phyloP scores from a whole-genome alignment of 2,888 invertebrate species.

The Limnephilus auricula region DNA sequence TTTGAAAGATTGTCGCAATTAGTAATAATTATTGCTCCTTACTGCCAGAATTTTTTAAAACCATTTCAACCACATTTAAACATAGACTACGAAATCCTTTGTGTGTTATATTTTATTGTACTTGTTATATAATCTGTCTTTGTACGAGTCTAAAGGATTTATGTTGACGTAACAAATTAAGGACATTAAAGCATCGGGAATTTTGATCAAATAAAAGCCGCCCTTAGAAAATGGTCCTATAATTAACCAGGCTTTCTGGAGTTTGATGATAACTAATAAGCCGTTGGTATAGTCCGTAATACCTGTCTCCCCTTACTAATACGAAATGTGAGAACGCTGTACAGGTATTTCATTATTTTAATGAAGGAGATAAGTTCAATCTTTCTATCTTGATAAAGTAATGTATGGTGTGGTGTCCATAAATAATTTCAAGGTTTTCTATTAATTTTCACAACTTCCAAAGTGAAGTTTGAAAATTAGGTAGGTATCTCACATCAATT shows the following conservation, averaged over 20 bases:
- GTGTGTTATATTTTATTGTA: too few species aligned
- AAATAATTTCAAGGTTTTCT: not conserved
- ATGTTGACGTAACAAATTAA: slow-evolving; percentile 27
- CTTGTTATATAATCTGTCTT: too few species aligned
- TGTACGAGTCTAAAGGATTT: not conserved
- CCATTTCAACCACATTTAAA: too few species aligned
- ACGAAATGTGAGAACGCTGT: not conserved
- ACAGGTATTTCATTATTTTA: not conserved
- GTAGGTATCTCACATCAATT: not conserved
- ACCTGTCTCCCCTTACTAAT: not conserved
- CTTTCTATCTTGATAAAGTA: not conserved
- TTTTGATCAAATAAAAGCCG: slow-evolving; percentile 26
- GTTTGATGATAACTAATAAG: not conserved
- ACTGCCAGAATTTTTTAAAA: too few species aligned
- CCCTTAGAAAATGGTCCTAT: not conserved
- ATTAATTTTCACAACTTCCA: not conserved
- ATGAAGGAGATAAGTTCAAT: not conserved
- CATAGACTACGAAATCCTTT: too few species aligned
- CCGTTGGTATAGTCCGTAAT: not conserved
- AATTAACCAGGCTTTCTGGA: not conserved
- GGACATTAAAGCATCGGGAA: not conserved
- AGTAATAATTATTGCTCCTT: not conserved
- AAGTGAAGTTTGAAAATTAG: not conserved
- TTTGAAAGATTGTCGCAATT: too few species aligned
- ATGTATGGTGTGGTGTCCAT: not conserved